Base-by-base conservation (phyloP, 2,113 vertebrate genomes). In the Todiramphus saurophagus region DNA sequence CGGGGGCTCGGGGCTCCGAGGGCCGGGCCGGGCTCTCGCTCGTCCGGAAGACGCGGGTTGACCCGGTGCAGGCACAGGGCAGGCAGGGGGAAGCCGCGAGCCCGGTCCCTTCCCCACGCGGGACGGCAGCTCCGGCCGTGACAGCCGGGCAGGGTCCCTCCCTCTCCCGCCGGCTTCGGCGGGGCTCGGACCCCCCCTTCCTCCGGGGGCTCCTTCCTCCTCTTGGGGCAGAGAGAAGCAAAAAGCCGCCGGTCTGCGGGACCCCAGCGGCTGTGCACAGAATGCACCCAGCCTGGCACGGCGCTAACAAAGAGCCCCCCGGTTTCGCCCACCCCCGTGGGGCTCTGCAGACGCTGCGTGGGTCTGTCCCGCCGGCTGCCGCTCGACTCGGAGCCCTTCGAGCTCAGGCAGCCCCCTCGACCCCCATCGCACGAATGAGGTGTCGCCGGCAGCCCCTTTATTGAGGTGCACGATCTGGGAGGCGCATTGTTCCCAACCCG, bases 231-330 rank as follows among this genome's bases (percentile, higher is more conserved):
- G 48, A 7, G 25, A 41, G 46, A 13, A 76, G 51, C 75, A 13
- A 10, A 85, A 41, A 48, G 53, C 31, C 51, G 56, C 33, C 14
- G 56, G 30, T 20, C 30, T 31, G n/a, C 63, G 44, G 48, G 75
- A 74, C 73, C 83, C 84, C 63, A 80, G 84, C 31, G 70, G 85
- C 79, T 41, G 63, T 10, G 41, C 81, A 53, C 77, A 13, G 63
- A 55, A 83, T 17, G 16, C 87, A 56, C n/a, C 43, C 51, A 43
- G 88, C 48, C 48, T 67, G 77, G 50, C 88, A 82, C 5, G 43
- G 79, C 53, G 63, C 37, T 75, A 93, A 96, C 94, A 97, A 95
- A 97, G 95, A 79, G 46, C 35, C 43, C 60, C 83, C 56, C 12
- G 55, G 10, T 25, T n/a, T 25, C 51, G 11, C 16, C 33, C 50